Percentiles rank a stretch among this genome's conserved stretches.
Conservation (phyloP, 92 coral and sea anemone species). For the Siderastrea radians region DNA sequence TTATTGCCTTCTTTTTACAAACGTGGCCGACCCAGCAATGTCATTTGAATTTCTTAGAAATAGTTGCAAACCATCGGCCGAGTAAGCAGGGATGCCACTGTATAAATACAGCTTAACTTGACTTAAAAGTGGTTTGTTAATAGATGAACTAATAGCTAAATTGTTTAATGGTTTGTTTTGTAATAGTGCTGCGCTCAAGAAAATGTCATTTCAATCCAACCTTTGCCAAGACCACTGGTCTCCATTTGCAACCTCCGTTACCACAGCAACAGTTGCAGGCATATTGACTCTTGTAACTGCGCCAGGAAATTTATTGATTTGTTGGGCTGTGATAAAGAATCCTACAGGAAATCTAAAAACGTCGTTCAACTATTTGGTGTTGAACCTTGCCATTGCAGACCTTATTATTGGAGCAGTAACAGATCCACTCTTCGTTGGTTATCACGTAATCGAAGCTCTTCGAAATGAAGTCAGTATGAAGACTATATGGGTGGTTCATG, state of each 20-base stretch:
- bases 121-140: no score
- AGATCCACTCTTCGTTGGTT: conserved; percentile 20
- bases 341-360: conserved; percentile 71
- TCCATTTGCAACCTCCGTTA: conserved; percentile 73
- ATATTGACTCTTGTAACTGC: conserved; percentile 66
- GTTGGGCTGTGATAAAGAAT: conserved; percentile 69
- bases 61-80: no score
- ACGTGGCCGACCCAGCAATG: no score
- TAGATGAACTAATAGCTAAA: neutral
- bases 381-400: conserved; percentile 74
- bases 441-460: conserved; percentile 4
- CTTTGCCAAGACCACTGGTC: conserved; percentile 56
- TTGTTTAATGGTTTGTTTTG: neutral
- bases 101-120: no score
- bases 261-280: conserved; percentile 69
- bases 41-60: no score
- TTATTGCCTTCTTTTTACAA: no score
- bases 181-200: neutral
- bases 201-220: conserved; percentile 61
- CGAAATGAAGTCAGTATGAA: neutral
- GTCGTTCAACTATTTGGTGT: conserved; percentile 78
- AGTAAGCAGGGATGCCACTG: no score
- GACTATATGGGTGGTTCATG: neutral
- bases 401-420: conserved; percentile 54
- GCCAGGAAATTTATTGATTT: conserved; percentile 79